Evolutionary conservation across 2,113 vertebrate genomes (phyloP).

Genomic region (Oreochromis tanganicae): DNA sequence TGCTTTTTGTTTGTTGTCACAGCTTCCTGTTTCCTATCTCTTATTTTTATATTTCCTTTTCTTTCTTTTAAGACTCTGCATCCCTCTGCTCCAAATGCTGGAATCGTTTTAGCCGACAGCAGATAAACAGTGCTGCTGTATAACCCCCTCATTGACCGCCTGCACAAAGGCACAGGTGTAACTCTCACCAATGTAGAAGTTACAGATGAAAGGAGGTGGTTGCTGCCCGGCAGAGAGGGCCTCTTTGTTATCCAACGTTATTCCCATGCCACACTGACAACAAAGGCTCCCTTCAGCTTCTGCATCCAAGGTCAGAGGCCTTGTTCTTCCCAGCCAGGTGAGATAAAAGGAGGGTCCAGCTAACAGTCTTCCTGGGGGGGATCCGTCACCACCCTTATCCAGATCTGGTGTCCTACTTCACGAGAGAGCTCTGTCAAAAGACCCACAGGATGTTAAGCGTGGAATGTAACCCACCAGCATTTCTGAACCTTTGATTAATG

Average conservation of each 20-base stretch:
- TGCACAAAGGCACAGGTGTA: slow-evolving; percentile 14
- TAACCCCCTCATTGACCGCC: background rate
- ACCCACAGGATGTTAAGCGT: background rate
- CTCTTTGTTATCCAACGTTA: slow-evolving; percentile 29
- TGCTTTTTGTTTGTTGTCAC: background rate
- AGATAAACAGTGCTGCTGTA: background rate
- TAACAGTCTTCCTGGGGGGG: background rate
- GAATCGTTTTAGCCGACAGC: background rate
- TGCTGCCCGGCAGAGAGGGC: background rate
- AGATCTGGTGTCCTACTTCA: background rate
- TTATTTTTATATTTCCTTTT: background rate
- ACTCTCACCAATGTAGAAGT: background rate
- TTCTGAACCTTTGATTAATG: background rate
- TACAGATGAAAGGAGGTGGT: background rate
- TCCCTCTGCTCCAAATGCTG: background rate
- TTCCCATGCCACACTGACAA: slow-evolving; percentile 2
- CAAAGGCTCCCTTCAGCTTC: slow-evolving; percentile 48
- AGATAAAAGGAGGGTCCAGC: slow-evolving; percentile 23
- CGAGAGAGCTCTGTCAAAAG: background rate
- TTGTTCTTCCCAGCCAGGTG: slow-evolving; percentile 30
- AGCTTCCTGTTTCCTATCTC: background rate
- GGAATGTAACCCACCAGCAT: background rate
- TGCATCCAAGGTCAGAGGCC: slow-evolving; percentile 29
- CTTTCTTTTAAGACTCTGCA: background rate
- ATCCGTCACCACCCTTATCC: slow-evolving; percentile 36